Conservation (phyloP, 2,797 vertebrate genomes). For the Macroramphosus scolopax region DNA sequence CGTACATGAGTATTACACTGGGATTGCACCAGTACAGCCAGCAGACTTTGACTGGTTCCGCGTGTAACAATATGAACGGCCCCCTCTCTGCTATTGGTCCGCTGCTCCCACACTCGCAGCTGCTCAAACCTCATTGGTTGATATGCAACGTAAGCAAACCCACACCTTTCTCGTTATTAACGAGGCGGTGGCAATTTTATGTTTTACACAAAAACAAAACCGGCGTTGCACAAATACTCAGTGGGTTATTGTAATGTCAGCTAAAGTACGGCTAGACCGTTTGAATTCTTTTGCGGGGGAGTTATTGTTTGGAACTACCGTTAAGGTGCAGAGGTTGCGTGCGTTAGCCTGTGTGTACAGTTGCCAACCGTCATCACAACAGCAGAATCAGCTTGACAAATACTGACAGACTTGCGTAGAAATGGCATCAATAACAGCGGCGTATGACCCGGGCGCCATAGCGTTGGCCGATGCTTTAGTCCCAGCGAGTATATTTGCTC, state of each 20-base stretch:
- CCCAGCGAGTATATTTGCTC: conserved; percentile 92
- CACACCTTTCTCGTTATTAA: conserved; percentile 41
- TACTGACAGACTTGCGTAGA: conserved; percentile 24
- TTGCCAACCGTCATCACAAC: conserved; percentile 36
- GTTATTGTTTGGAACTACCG: no score
- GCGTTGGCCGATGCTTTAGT: conserved; percentile 77
- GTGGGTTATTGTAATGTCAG: neutral
- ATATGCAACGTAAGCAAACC: neutral
- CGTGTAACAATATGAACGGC: conserved; percentile 61
- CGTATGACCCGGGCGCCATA: conserved; percentile 66
- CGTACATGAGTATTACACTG: conserved; percentile 14
- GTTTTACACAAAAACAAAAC: conserved; percentile 26
- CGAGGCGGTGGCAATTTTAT: neutral
- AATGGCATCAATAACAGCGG: conserved; percentile 84
- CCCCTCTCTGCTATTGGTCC: conserved; percentile 55
- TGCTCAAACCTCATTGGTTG: conserved; percentile 37
- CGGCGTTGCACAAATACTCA: neutral
- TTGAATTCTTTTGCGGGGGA: no score
- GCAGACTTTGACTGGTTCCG: neutral
- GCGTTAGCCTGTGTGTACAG: conserved; percentile 8
- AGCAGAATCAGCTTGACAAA: conserved; percentile 16
- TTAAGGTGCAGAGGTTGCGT: neutral
- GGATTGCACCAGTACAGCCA: conserved; percentile 26
- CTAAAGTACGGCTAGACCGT: neutral
- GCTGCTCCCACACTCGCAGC: neutral